These are phyloP conservation scores for Lampropteryx suffumata DNA, from an alignment of 2,888 invertebrate genomes.

Conservation along the genomic window DNA sequence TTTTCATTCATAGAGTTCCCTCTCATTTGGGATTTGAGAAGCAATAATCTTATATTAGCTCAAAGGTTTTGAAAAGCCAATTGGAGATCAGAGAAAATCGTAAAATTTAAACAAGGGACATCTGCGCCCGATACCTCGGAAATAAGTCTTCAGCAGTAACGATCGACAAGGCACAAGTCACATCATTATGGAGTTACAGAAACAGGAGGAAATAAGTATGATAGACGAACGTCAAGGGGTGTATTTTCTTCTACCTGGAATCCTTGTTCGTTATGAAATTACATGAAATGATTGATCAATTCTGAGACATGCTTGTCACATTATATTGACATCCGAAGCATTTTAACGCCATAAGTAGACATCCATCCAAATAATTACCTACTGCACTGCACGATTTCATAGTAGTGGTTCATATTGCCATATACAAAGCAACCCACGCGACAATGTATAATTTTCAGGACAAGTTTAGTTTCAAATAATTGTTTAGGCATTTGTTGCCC, in stretches of 20 bases:
- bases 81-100: constrained; percentile 17
- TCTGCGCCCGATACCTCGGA: constrained; percentile 34
- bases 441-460: too few species aligned
- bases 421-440: too few species aligned
- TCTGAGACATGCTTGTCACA: constrained; percentile 1
- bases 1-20: constrained; percentile 1
- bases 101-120: constrained; percentile 25
- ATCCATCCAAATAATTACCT: too few species aligned
- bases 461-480: background rate
- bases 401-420: too few species aligned
- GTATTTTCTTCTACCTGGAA: constrained; percentile 14
- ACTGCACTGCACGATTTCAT: too few species aligned
- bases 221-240: constrained; percentile 30
- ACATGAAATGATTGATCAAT: constrained; percentile 13
- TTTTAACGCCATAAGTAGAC: too few species aligned
- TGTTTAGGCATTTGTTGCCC: constrained; percentile 2
- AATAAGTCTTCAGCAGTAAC: constrained; percentile 52
- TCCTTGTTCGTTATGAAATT: constrained; percentile 18
- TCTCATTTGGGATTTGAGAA: background rate
- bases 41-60: background rate
- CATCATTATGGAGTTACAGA: constrained; percentile 52
- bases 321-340: background rate
- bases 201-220: constrained; percentile 31
- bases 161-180: constrained; percentile 48
- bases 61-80: background rate